Base-by-base conservation (phyloP, 2,888 invertebrate species). In the Campopleginae sp. region DNA sequence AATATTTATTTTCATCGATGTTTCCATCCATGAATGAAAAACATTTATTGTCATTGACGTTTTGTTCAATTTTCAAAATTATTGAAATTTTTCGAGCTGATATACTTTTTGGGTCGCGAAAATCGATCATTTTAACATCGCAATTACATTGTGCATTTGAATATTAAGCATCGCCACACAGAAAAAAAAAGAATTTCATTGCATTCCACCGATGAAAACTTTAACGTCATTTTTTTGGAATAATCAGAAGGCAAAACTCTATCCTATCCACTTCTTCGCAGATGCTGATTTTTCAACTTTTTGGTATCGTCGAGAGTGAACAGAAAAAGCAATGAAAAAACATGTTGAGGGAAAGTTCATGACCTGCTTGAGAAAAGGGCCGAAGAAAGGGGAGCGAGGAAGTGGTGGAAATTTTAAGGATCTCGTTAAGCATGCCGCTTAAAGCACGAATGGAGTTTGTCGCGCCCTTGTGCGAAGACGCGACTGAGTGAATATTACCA, bases 391-490 rank as follows among this genome's bases (percentile, higher is more conserved):
- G n/a, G 23, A 3, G 19, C 12, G 10, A 12, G 54, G 54, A 54
- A 58, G 23, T 63, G 61, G 42, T 66, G 33, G 2, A 46, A 12
- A 75, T 79, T 48, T 70, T 46, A 65, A 75, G 79, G 51, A 85
- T 75, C 75, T 82, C 83, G 65, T 85, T 85, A 79, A 68, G 46
- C 42, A 74, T 65, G 63, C 38, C n/a, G 75, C 54, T 75, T 61
- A 68, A 48, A 68, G 46, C 78, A 58, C 80, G 46, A 66, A 48
- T 27, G 27, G 54, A 10, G 68, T 66, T 68, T 70, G 54, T 78
- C 19, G 66, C 63, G 51, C 38, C 63, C 65, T 38, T 5, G 12
- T 8, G 27, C 14, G 19, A 70, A 68, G 6, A 33, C 14, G 61
- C 14, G 61, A 23, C 46, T 58, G n/a, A 31, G 54, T 12, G 48